Conservation (phyloP, 2,113 vertebrate genomes). For the Brevimyrus niger region DNA sequence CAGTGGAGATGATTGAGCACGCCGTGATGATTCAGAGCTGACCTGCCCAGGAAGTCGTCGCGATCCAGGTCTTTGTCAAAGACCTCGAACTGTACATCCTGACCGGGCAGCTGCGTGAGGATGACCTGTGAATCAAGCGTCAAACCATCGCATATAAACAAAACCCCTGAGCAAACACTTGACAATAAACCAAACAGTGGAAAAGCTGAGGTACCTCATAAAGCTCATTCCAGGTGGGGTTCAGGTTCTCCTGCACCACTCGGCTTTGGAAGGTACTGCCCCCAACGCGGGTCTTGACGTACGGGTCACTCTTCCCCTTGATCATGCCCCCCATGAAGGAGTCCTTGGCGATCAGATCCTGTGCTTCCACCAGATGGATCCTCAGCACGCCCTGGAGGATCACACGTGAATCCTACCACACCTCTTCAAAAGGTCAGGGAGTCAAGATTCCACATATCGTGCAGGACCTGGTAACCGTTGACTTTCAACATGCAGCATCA, state of each 20-base stretch:
- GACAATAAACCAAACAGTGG: background rate
- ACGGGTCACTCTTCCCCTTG: slow-evolving; percentile 87
- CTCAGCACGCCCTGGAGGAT: slow-evolving; percentile 71
- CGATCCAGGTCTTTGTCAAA: slow-evolving; percentile 84
- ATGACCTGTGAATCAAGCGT: slow-evolving; percentile 55
- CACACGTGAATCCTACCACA: background rate
- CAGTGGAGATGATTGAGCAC: background rate
- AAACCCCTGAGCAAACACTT: background rate
- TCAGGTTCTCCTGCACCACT: slow-evolving; percentile 79
- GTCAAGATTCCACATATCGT: background rate
- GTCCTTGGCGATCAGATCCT: slow-evolving; percentile 79
- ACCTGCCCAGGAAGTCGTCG: slow-evolving; percentile 87
- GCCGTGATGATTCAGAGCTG: slow-evolving; percentile 21
- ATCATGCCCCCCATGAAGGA: slow-evolving; percentile 68
- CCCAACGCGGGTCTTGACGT: slow-evolving; percentile 67
- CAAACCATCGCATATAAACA: background rate
- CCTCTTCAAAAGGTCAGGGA: background rate
- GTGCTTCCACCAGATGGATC: slow-evolving; percentile 76
- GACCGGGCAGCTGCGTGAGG: slow-evolving; percentile 51
- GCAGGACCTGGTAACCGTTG: background rate
- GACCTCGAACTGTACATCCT: slow-evolving; percentile 71
- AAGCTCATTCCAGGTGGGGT: slow-evolving; percentile 82
- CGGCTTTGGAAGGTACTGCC: slow-evolving; percentile 64
- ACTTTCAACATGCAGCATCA: background rate
- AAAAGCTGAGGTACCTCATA: slow-evolving; percentile 65